These are phyloP conservation scores for Papilio dardanus DNA, from an alignment of 1,140 invertebrate species.

Conservation along the genomic window DNA sequence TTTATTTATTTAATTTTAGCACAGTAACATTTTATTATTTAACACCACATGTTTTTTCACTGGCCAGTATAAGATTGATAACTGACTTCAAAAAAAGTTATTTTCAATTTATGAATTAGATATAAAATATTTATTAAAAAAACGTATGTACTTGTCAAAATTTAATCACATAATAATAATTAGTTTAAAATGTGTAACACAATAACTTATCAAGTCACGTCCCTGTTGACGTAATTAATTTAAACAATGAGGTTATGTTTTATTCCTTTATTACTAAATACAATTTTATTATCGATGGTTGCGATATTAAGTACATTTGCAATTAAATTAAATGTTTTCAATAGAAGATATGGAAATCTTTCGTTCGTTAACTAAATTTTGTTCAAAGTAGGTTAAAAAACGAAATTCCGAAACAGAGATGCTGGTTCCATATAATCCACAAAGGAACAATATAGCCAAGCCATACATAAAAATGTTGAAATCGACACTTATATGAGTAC, in stretches of 20 bases:
- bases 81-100: background rate
- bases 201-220: constrained; percentile 66
- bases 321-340: background rate
- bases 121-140: constrained; percentile 42
- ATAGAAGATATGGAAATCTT: background rate
- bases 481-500: too few relatives aligned
- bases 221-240: constrained; percentile 36
- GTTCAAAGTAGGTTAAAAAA: too few relatives aligned
- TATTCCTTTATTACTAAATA: constrained; percentile 37
- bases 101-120: background rate
- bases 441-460: too few relatives aligned
- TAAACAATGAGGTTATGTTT: constrained; percentile 31
- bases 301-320: constrained; percentile 24
- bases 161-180: constrained; percentile 35
- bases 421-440: too few relatives aligned
- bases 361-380: background rate
- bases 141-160: constrained; percentile 41
- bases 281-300: constrained; percentile 31
- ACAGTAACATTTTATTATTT: constrained; percentile 10
- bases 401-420: too few relatives aligned
- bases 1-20: background rate
- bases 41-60: background rate
- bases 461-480: too few relatives aligned
- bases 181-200: constrained; percentile 27
- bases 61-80: background rate